Evolutionary conservation across 2,113 vertebrate genomes (phyloP), one percentile per base, ranked within the genome.

Genomic region (Acanthochromis polyacanthus): DNA sequence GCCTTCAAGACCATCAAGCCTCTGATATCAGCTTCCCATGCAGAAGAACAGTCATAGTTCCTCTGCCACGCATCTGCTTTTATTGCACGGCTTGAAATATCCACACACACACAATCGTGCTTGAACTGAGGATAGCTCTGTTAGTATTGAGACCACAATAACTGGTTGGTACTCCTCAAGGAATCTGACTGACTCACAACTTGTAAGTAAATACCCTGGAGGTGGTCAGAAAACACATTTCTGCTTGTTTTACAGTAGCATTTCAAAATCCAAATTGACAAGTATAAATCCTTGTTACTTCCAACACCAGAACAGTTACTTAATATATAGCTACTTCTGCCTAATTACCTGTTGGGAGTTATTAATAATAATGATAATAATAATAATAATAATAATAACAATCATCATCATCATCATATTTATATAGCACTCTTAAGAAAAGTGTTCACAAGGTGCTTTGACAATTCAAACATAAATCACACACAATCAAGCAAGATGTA

Each of bases 31-130:
- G 60, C 71, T 82, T 81, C 59, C 61, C 78, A 53, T 85, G 82
- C 64, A 78, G 72, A 69, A 74, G 48, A 85, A 80, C 76, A 78
- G 77, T 78, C 81, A 76, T 59, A 58, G 64, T 66, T 66, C 67
- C 74, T 57, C 48, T 45, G 74, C 53, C 66, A 86, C 2, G 46
- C 78, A 78, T 74, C 45, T 17, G 25, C 36, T 86, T 88, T 86
- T 88, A 91, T 83, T 79, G 58, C 81, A 43, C 32, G 19, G 74
- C 88, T 75, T 57, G 65, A 93, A 89, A 92, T 88, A 92, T 75
- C 68, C 57, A 23, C 65, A 38, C 57, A 57, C 60, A 48, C 58
- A 55, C 63, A 32, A 67, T 57, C 63, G 45, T 88, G 80, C 72
- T 85, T 77, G 69, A 51, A 85, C 46, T 51, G 20, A 71, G 22